Conservation (phyloP, 2,113 vertebrate species). For the Saccopteryx leptura region DNA sequence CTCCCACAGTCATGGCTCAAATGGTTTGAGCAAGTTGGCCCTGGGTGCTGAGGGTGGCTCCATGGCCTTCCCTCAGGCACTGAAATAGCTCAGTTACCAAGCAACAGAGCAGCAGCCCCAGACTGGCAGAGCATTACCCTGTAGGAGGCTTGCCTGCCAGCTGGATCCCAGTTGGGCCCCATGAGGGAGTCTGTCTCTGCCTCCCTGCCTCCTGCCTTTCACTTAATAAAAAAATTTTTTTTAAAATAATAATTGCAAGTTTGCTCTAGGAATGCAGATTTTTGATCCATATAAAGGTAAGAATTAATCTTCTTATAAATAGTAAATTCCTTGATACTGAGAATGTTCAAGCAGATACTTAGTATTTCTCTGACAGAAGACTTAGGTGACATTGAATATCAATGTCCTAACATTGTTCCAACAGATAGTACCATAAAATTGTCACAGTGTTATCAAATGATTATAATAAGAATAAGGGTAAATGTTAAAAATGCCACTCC, state of each 20-base stretch:
- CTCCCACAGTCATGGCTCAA: too few relatives aligned
- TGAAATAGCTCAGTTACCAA: too few relatives aligned
- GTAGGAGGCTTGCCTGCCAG: too few relatives aligned
- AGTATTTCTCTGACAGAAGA: not conserved
- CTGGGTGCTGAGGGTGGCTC: too few relatives aligned
- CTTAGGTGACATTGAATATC: not conserved
- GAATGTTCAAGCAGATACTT: not conserved
- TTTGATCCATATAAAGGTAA: not conserved
- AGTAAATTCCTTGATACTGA: not conserved
- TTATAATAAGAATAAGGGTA: slow-evolving; percentile 23
- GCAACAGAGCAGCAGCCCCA: too few relatives aligned
- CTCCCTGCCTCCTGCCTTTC: too few relatives aligned
- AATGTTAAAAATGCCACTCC: slow-evolving; percentile 14
- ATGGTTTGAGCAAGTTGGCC: too few relatives aligned
- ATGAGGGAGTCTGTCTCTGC: too few relatives aligned
- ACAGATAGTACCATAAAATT: not conserved
- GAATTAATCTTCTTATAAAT: not conserved
- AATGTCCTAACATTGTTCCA: slow-evolving; percentile 44
- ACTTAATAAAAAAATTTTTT: too few relatives aligned
- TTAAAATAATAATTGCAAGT: not conserved
- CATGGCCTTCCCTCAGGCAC: too few relatives aligned
- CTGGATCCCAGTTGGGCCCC: too few relatives aligned
- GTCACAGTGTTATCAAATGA: not conserved
- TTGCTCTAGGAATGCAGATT: not conserved
- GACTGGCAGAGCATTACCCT: too few relatives aligned